A percentile compares a stretch with the other conserved stretches of the same genome.
phyloP scores from a whole-genome alignment of 2,888 invertebrate species.

The Drosophila engyochracea region DNA sequence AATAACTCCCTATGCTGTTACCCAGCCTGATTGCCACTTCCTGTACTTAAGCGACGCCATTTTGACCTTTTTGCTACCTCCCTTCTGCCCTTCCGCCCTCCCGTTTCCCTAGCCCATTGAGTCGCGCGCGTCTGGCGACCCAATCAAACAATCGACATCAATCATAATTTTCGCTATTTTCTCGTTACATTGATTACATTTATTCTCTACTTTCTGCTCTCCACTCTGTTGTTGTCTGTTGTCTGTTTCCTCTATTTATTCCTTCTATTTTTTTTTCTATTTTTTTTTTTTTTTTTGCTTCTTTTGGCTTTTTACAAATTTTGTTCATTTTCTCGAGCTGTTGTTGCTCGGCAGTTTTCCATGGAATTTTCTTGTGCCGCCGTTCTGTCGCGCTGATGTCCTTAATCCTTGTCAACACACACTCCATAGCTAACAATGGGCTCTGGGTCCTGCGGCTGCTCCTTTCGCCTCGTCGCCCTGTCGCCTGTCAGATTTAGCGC shows the following conservation, averaged over 20 bases:
- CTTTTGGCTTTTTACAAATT: slow-evolving; percentile 37
- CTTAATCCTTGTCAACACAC: slow-evolving; percentile 80
- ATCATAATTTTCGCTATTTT: slow-evolving; percentile 79
- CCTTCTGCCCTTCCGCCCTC: neutral
- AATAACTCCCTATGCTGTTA: slow-evolving; percentile 15
- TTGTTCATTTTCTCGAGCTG: slow-evolving; percentile 61
- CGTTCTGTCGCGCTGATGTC: slow-evolving; percentile 51
- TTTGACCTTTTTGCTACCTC: slow-evolving; percentile 31
- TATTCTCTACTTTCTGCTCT: slow-evolving; percentile 36
- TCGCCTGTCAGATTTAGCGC: slow-evolving; percentile 75
- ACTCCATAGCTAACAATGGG: slow-evolving; percentile 71
- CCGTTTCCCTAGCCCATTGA: neutral
- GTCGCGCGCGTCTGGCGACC: slow-evolving; percentile 55
- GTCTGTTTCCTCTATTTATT: slow-evolving; percentile 39
- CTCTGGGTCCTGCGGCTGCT: slow-evolving; percentile 46
- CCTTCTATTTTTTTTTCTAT: slow-evolving; percentile 9
- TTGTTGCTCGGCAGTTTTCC: slow-evolving; percentile 49
- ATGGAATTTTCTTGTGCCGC: slow-evolving; percentile 45
- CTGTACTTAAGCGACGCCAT: slow-evolving; percentile 54
- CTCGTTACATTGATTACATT: slow-evolving; percentile 77
- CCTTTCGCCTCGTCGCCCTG: slow-evolving; percentile 59
- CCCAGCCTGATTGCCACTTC: slow-evolving; percentile 53
- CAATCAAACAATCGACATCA: slow-evolving; percentile 82
- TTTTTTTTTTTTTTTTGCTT: slow-evolving; percentile 4
- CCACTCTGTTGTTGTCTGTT: slow-evolving; percentile 20